Evolutionary conservation across 2,113 vertebrate genomes (phyloP).

Genomic region (Gallinago undulata): DNA sequence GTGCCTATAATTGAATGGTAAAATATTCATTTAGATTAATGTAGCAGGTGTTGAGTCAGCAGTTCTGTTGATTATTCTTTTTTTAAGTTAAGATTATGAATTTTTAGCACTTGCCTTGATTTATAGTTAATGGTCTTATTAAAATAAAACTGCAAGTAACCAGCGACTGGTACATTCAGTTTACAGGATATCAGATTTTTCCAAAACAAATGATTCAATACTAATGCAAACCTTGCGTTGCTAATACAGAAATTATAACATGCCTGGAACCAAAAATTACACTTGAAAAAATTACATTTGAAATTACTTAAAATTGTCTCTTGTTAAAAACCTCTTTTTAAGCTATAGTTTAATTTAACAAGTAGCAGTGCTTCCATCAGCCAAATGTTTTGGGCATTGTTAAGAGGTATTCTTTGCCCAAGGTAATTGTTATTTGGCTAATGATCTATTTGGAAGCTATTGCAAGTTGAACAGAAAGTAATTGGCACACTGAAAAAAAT

Average conservation of each 20-base stretch:
- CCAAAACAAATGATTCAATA: background rate
- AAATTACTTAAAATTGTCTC: background rate
- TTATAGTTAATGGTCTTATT: background rate
- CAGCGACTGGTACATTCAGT: background rate
- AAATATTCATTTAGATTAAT: background rate
- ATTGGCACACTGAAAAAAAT: conserved; percentile 27
- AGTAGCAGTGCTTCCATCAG: background rate
- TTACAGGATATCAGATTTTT: background rate
- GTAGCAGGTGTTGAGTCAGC: background rate
- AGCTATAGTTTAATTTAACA: background rate
- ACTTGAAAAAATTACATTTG: background rate
- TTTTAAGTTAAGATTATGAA: background rate
- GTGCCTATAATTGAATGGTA: background rate
- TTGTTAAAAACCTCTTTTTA: background rate
- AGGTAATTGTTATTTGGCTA: conserved; percentile 39
- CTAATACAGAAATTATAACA: background rate
- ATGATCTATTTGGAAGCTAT: conserved; percentile 32
- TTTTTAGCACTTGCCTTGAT: background rate
- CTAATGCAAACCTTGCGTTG: background rate
- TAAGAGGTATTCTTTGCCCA: conserved; percentile 34
- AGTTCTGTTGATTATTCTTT: background rate
- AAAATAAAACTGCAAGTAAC: background rate
- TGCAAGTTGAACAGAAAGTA: conserved; percentile 23
- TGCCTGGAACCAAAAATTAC: background rate
- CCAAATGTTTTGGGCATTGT: background rate